phyloP scores from a whole-genome alignment of 2,797 vertebrate species.

The Glossophaga mutica region DNA sequence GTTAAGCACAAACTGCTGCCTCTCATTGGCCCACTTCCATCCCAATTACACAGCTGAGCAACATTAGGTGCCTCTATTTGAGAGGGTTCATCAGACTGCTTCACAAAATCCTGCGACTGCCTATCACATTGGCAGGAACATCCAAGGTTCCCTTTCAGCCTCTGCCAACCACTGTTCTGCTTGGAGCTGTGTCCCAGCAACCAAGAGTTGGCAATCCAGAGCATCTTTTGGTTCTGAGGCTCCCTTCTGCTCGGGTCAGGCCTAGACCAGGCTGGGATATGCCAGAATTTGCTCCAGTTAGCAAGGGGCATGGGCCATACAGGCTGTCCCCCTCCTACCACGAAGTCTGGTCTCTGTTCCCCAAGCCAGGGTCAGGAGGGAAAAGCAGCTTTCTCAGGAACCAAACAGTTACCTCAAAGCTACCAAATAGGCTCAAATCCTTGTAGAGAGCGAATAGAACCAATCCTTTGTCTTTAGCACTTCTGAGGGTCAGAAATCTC shows the following conservation, averaged over 20 bases:
- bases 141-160: slow-evolving; percentile 34
- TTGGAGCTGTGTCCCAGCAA: slow-evolving; percentile 65
- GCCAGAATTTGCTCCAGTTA: background rate
- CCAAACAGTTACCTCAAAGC: background rate
- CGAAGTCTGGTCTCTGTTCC: background rate
- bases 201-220: background rate
- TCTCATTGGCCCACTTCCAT: slow-evolving; percentile 90
- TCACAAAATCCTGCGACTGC: slow-evolving; percentile 71
- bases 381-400: background rate
- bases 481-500: background rate
- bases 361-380: background rate
- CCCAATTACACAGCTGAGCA: slow-evolving; percentile 93
- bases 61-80: slow-evolving; percentile 80
- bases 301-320: background rate
- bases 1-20: slow-evolving; percentile 83
- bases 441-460: background rate
- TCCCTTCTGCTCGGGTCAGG: slow-evolving; percentile 51
- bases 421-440: background rate
- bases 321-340: background rate
- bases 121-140: slow-evolving; percentile 66
- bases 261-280: background rate
- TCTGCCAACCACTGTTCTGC: slow-evolving; percentile 51
- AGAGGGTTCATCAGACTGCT: slow-evolving; percentile 85
- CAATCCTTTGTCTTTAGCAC: background rate
- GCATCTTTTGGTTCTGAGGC: slow-evolving; percentile 16